Base-by-base conservation (phyloP, 2,888 invertebrate genomes). In the Yponomeuta plumbellus region DNA sequence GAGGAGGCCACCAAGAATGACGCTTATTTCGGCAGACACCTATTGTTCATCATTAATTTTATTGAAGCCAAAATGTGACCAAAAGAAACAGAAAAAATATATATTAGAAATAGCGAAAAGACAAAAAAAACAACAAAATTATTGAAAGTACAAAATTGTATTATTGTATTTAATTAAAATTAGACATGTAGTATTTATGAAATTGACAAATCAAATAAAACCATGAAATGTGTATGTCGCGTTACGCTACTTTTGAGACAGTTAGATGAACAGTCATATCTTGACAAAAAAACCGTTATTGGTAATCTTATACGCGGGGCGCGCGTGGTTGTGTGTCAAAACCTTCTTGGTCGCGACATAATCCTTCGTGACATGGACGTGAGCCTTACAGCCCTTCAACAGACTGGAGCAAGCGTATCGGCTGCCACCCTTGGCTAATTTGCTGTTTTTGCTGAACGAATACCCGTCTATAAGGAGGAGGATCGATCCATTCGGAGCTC, bases 401-500 rank as follows among this genome's bases (percentile, higher is more conserved):
- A 10, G 22, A 3, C 68, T 72, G 8, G 81, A 80, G 66, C 83
- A 83, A 0, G 70, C 71, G 69, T 76, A 83, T 0, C 80, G 66
- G 67, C 0, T 70, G 13, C 17, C 74, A 6, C 61, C 61, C n/a
- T 34, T 61, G 17, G 26, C 11, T 13, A 26, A 40, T 5, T 34
- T 26, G 11, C 66, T 59, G 57, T 67, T 71, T 65, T 70, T 75
- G 65, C 67, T 71, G 66, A 70, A 80, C 0, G 77, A 73, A n/a
- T 75, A 76, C 0, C 71, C 73, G 22, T 75, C 20, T 22, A 74
- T 66, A 26, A 71, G 23, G 1, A 77, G 71, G 11, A 77, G 67
- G n/a, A 52, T 70, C 0, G 71, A 34, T 8, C 75, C 76, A 21
- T 69, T 23, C 11, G 65, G 34, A 21, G 68, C 21, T 10, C 66